A percentile compares a stretch with the other conserved stretches of the same genome.
Evolutionary conservation across 2,888 invertebrate genomes (phyloP).

Genomic region (Iselma pallidipennis): DNA sequence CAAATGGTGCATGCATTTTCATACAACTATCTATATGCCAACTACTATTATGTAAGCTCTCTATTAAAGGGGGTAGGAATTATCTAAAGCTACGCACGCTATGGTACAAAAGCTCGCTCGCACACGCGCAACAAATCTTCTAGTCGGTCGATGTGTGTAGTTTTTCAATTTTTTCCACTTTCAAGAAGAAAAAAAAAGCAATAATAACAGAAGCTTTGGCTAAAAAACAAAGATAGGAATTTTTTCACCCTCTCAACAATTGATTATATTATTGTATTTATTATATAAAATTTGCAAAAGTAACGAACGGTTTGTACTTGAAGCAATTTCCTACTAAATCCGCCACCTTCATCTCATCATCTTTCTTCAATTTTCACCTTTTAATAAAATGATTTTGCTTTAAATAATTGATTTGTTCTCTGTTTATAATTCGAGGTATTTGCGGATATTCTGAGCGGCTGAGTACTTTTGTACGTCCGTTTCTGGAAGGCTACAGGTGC

Average conservation of each 20-base stretch:
- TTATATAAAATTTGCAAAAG: slow-evolving; percentile 74
- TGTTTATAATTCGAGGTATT: slow-evolving; percentile 42
- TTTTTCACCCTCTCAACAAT: slow-evolving; percentile 54
- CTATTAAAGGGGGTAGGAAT: slow-evolving; percentile 7
- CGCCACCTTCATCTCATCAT: slow-evolving; percentile 45
- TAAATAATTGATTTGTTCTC: slow-evolving; percentile 18
- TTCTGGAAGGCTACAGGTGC: slow-evolving; percentile 49
- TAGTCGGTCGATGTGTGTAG: slow-evolving; percentile 49
- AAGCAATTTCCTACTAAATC: slow-evolving; percentile 63
- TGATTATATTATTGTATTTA: slow-evolving; percentile 52
- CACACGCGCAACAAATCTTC: slow-evolving; percentile 49
- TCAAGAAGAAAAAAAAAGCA: neutral
- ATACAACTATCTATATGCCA: slow-evolving; percentile 23
- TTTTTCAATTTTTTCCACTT: neutral
- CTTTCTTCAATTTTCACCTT: slow-evolving; percentile 18
- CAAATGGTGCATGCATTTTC: slow-evolving; percentile 41
- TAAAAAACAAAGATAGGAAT: slow-evolving; percentile 50
- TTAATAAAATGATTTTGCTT: slow-evolving; percentile 9
- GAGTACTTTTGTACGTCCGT: slow-evolving; percentile 51
- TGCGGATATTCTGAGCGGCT: slow-evolving; percentile 45
- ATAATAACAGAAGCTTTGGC: slow-evolving; percentile 38
- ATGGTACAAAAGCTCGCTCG: slow-evolving; percentile 44
- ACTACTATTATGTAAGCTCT: neutral
- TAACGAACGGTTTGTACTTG: slow-evolving; percentile 74
- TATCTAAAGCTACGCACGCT: slow-evolving; percentile 32